These are phyloP conservation scores for Kryptopterus vitreolus DNA, from an alignment of 2,797 vertebrate genomes.

Conservation along the genomic window DNA sequence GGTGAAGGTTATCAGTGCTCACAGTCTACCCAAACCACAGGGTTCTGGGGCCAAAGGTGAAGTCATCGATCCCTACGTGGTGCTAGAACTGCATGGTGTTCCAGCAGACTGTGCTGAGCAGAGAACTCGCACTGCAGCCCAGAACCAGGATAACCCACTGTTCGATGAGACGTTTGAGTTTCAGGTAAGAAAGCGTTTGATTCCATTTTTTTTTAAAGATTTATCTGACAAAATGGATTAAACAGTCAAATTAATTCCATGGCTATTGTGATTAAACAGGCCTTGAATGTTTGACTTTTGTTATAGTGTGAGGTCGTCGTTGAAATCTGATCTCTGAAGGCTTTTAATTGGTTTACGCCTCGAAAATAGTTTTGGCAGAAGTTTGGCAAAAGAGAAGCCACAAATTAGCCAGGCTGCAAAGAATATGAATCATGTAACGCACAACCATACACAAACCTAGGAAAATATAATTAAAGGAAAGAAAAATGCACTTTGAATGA, in stretches of 20 bases:
- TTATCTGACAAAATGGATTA: constrained; percentile 7
- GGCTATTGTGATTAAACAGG: constrained; percentile 15
- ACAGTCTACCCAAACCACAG: constrained; percentile 96
- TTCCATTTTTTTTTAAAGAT: not conserved
- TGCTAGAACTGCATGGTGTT: constrained; percentile 94
- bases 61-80: constrained; percentile 96
- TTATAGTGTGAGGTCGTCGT: not conserved
- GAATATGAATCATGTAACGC: constrained; percentile 12
- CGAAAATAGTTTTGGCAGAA: not conserved
- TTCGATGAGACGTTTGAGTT: constrained; percentile 99
- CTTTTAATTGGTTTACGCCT: not conserved
- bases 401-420: not conserved
- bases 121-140: constrained; percentile 93
- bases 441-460: not conserved
- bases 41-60: constrained; percentile 96
- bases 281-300: not conserved
- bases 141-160: constrained; percentile 95
- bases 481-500: not conserved
- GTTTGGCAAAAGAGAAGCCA: not conserved
- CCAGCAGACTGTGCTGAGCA: constrained; percentile 93
- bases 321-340: constrained; percentile 6
- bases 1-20: constrained; percentile 95
- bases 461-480: not conserved
- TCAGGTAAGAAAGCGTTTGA: constrained; percentile 68
- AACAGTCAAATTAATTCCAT: constrained; percentile 29